A percentile compares a stretch with the other conserved stretches of the same genome.
phyloP scores from a whole-genome alignment of 2,888 invertebrate species.

The Microctonus brassicae region DNA sequence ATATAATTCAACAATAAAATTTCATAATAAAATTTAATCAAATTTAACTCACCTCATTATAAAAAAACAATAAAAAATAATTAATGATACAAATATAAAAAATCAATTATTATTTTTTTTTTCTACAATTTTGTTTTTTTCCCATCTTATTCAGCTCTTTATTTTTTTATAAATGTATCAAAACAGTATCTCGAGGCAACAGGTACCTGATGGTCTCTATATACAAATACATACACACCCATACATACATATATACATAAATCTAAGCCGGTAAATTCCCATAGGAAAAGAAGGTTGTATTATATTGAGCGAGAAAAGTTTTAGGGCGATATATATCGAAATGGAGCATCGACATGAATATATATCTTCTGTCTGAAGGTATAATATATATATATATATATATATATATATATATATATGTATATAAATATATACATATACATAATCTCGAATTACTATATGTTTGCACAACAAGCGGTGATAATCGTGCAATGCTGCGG shows the following conservation, averaged over 20 bases:
- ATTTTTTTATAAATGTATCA: neutral
- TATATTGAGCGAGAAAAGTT: slow-evolving; percentile 50
- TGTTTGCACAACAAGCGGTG: slow-evolving; percentile 61
- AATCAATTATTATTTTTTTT: neutral
- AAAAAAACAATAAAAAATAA: too few relatives aligned
- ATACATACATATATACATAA: too few relatives aligned
- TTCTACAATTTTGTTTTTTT: neutral
- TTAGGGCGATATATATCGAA: slow-evolving; percentile 21
- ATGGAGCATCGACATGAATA: slow-evolving; percentile 17
- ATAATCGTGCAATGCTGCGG: slow-evolving; percentile 33
- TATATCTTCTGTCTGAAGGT: neutral
- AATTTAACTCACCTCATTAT: too few relatives aligned
- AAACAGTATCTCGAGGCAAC: slow-evolving; percentile 18
- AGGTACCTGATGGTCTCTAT: slow-evolving; percentile 19
- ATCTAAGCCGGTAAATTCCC: too few relatives aligned
- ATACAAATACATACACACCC: neutral
- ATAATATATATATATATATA: too few relatives aligned
- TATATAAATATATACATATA: too few relatives aligned
- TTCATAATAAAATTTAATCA: too few relatives aligned
- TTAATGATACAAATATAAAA: too few relatives aligned
- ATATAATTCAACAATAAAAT: too few relatives aligned
- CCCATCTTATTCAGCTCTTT: neutral
- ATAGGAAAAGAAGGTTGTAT: slow-evolving; percentile 23
- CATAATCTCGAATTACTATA: slow-evolving; percentile 59
- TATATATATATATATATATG: too few relatives aligned